Conservation (phyloP, 2,797 vertebrate genomes). For the Smutsia gigantea region DNA sequence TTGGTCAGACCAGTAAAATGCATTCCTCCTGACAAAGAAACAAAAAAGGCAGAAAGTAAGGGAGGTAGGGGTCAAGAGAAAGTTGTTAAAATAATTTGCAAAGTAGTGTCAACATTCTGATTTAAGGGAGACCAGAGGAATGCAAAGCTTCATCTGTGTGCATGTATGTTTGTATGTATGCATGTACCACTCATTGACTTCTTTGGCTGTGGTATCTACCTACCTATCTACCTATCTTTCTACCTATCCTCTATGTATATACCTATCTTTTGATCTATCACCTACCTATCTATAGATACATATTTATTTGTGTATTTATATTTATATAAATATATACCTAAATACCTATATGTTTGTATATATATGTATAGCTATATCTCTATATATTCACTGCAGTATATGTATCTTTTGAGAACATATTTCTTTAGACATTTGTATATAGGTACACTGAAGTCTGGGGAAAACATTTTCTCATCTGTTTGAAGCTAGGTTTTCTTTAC, state of each 20-base stretch:
- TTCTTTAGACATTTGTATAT: background rate
- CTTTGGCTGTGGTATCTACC: background rate
- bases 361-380: background rate
- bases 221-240: background rate
- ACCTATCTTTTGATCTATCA: background rate
- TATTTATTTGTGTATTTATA: too few species aligned
- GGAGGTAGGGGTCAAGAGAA: background rate
- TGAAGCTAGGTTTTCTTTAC: background rate
- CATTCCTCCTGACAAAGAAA: background rate
- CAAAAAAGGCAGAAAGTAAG: background rate
- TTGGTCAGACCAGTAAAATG: background rate
- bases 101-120: background rate
- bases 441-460: background rate
- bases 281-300: background rate
- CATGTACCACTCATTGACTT: background rate
- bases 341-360: too few species aligned
- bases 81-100: background rate
- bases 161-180: background rate
- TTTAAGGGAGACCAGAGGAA: background rate
- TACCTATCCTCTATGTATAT: too few species aligned
- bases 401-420: background rate
- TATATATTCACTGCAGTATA: background rate
- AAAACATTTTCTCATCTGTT: slow-evolving; percentile 1
- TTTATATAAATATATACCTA: too few species aligned
- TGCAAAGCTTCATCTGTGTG: background rate